phyloP scores from a whole-genome alignment of 2,113 vertebrate species.

The Plotosus lineatus region DNA sequence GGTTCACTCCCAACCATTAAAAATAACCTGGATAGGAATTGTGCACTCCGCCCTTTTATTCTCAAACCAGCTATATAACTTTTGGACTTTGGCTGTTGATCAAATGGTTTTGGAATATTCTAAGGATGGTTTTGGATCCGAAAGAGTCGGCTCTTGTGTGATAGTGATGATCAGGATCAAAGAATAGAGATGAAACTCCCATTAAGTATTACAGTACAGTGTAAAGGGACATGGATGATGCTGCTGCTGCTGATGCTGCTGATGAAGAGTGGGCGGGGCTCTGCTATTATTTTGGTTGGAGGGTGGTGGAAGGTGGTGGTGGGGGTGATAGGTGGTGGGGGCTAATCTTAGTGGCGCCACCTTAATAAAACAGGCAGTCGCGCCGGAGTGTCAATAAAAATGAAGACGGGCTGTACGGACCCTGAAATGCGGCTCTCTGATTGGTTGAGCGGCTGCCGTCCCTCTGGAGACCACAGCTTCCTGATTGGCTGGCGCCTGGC shows the following conservation, averaged over 20 bases:
- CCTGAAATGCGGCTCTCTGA: conserved; percentile 51
- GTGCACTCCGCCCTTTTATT: not conserved
- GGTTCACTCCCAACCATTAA: not conserved
- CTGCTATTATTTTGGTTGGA: too few relatives aligned
- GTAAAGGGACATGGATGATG: not conserved
- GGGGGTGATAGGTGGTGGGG: conserved; percentile 30
- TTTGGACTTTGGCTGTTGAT: too few relatives aligned
- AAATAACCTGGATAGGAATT: too few relatives aligned
- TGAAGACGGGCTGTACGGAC: conserved; percentile 58
- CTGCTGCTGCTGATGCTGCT: not conserved
- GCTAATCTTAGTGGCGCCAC: conserved; percentile 63
- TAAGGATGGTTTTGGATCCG: not conserved
- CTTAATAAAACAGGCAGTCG: conserved; percentile 62
- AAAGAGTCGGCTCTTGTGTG: not conserved
- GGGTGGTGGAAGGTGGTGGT: not conserved
- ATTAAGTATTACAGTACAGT: not conserved
- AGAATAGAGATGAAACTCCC: not conserved
- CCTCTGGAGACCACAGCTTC: conserved; percentile 51
- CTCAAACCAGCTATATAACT: not conserved
- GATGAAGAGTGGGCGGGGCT: not conserved
- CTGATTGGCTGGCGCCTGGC: conserved; percentile 63
- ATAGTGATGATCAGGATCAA: not conserved
- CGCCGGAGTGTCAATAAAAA: conserved; percentile 69
- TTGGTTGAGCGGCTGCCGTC: conserved; percentile 56
- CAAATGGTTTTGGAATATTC: not conserved